Base-by-base conservation (phyloP, 2,888 invertebrate species). In the Argyresthia albistria region DNA sequence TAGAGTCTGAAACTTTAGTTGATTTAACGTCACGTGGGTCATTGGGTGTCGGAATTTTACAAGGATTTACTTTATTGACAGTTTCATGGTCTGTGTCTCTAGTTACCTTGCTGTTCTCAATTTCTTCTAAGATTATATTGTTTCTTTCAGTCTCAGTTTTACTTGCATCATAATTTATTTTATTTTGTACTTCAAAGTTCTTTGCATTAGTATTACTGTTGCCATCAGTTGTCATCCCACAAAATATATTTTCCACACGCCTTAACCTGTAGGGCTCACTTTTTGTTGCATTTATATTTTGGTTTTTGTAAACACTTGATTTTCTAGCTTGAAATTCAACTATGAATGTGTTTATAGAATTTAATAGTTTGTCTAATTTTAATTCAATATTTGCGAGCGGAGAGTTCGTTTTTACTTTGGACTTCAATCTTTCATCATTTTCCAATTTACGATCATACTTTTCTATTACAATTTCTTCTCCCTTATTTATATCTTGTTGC, bases 11-110 rank as follows among this genome's bases (percentile, higher is more conserved):
- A 14, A 76, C 70, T 62, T 75, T 77, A n/a, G 69, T 66, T 45
- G 63, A 57, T 8, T 83, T 80, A 62, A 57, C 76, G 0, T 75
- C 80, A 1, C 79, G 76, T 50, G 74, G 66, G 55, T 77, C 74
- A 39, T 73, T 64, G 25, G 62, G 60, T 42, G 75, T 64, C 55
- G 70, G 65, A 36, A 69, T 61, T 11, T 69, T 60, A 55, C 68
- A 62, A 12, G 64, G 60, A 11, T 43, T 47, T 35, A 15, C 8
- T 43, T 35, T 43, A 43, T 51, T 51, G 12, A 43, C 43, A 9
- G 35, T 35, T 4, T 16, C 11, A 11, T 53, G 57, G 10, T 61
- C 57, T 16, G 58, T 51, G n/a, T 55, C 58, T 12, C 56, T 59
- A 10, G 59, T 63, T 12, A 77, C 54, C 35, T 70, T 64, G 43